Percentiles rank a stretch among this genome's conserved stretches.
These are phyloP conservation scores for Lochmaea capreae DNA, from an alignment of 2,888 invertebrate genomes.

Conservation along the genomic window DNA sequence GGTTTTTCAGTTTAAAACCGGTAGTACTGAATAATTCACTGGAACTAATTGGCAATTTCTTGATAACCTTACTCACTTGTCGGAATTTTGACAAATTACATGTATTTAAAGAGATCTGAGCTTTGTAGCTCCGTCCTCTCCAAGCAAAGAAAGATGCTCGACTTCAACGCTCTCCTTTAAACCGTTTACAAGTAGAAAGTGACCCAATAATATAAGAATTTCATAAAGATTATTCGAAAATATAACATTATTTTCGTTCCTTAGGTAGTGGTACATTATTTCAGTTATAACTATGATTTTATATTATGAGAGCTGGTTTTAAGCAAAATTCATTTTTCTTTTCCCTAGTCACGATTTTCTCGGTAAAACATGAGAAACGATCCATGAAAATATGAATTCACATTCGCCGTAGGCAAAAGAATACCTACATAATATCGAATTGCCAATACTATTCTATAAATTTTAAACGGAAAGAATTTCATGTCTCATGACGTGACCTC, in stretches of 20 bases:
- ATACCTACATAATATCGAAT: conserved; percentile 27
- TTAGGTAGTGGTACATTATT: conserved; percentile 69
- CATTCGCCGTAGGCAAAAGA: conserved; percentile 44
- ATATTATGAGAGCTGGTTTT: conserved; percentile 31
- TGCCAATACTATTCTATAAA: conserved; percentile 24
- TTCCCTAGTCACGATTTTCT: conserved; percentile 50
- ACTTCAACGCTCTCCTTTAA: no score
- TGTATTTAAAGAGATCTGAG: no score
- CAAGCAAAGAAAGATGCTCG: no score
- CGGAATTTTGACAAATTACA: no score
- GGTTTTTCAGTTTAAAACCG: no score
- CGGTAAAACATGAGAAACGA: conserved; percentile 50
- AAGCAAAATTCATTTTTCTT: conserved; percentile 41
- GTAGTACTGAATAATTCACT: no score
- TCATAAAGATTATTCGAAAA: not conserved
- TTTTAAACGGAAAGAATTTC: conserved; percentile 18
- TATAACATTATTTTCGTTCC: not conserved
- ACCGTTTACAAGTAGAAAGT: no score
- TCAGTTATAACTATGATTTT: conserved; percentile 14
- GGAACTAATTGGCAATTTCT: no score
- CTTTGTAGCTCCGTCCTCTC: no score
- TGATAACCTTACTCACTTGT: no score
- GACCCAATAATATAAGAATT: not conserved
- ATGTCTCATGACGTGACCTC: conserved; percentile 5
- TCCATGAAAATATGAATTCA: conserved; percentile 54